These are phyloP conservation scores for Seriola aureovittata DNA, from an alignment of 2,113 vertebrate genomes.

Conservation along the genomic window DNA sequence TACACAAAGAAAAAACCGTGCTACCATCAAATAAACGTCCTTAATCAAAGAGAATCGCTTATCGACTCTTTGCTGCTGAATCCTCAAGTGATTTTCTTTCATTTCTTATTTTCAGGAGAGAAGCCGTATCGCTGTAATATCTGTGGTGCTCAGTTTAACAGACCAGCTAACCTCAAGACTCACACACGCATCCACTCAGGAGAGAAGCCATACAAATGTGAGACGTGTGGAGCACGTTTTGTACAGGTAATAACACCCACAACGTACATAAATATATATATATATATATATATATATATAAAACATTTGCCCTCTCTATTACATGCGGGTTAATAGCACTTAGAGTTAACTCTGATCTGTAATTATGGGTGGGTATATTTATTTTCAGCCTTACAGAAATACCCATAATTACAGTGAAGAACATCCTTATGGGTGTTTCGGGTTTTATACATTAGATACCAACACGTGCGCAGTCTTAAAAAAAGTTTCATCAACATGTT, in stretches of 20 bases:
- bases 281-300: no score
- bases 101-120: constrained; percentile 86
- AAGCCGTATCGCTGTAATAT: constrained; percentile 99
- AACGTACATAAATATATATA: background rate
- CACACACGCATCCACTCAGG: constrained; percentile 99
- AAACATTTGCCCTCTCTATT: background rate
- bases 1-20: constrained; percentile 49
- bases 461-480: background rate
- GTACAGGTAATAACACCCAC: constrained; percentile 85
- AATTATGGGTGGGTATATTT: constrained; percentile 11
- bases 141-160: constrained; percentile 98
- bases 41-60: background rate
- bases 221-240: constrained; percentile 94
- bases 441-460: background rate
- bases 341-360: background rate
- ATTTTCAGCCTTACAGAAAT: background rate
- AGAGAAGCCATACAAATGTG: constrained; percentile 99
- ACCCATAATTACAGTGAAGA: background rate
- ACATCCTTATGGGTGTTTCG: constrained; percentile 2
- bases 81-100: background rate
- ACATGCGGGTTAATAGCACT: background rate
- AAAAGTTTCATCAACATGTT: background rate
- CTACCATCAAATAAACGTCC: background rate
- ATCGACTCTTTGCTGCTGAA: background rate
- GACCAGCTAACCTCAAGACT: constrained; percentile 99